Conservation (phyloP, 2,797 vertebrate species). For the Phoeniculus purpureus region DNA sequence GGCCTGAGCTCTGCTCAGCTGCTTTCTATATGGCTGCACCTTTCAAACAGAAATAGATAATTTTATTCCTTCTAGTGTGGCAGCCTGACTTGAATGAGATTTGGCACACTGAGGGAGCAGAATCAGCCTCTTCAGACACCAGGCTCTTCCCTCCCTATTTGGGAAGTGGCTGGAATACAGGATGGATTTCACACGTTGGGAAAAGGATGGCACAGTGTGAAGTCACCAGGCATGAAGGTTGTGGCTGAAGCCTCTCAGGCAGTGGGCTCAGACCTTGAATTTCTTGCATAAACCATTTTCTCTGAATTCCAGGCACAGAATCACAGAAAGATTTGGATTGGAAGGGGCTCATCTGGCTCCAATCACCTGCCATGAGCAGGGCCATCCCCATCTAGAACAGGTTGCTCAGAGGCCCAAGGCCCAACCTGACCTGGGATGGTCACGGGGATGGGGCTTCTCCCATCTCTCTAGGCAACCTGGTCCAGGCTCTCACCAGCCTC, state of each 20-base stretch:
- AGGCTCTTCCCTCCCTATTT: accelerated
- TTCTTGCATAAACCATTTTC: neutral
- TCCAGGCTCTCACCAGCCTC: neutral
- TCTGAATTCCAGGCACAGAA: accelerated
- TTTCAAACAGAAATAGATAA: neutral
- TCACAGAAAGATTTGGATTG: neutral
- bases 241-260: neutral
- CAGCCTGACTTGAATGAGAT: accelerated
- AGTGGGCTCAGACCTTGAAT: neutral
- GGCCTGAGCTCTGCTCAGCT: neutral
- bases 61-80: neutral
- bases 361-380: neutral
- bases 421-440: neutral
- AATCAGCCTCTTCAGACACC: accelerated
- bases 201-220: neutral
- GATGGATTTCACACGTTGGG: too few species aligned
- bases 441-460: neutral
- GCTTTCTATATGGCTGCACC: neutral
- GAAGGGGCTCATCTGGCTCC: neutral
- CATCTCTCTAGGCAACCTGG: neutral
- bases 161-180: neutral
- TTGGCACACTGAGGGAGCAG: accelerated
- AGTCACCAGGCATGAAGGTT: neutral
- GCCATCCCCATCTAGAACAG: neutral
- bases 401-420: neutral